phyloP scores from a whole-genome alignment of 2,797 vertebrate genomes.

The Glyptemys insculpta region DNA sequence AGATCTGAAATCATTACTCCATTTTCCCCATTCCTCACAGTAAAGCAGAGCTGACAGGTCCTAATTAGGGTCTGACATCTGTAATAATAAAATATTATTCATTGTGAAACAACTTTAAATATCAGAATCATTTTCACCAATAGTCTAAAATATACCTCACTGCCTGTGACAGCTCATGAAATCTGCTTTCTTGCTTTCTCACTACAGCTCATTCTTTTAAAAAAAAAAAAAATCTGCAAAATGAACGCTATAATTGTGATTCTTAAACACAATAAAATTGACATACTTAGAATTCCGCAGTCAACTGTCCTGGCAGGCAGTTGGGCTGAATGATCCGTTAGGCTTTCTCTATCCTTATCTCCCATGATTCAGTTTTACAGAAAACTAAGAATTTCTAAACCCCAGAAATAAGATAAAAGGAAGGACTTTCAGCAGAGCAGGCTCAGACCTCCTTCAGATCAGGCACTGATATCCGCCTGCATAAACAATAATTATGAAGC shows the following conservation, averaged over 20 bases:
- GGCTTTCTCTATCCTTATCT: constrained; percentile 17
- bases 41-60: constrained; percentile 61
- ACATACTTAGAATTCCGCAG: constrained; percentile 69
- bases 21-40: constrained; percentile 41
- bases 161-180: constrained; percentile 33
- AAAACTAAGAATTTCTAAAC: constrained; percentile 62
- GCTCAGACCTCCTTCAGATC: constrained; percentile 35
- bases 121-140: constrained; percentile 38
- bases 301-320: constrained; percentile 65
- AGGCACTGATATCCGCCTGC: constrained; percentile 17
- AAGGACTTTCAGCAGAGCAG: background rate
- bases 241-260: constrained; percentile 33
- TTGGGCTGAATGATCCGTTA: constrained; percentile 27
- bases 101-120: constrained; percentile 62
- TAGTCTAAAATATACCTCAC: constrained; percentile 26
- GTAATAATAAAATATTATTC: constrained; percentile 74
- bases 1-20: constrained; percentile 38
- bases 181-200: background rate
- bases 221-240: constrained; percentile 42
- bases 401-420: constrained; percentile 35
- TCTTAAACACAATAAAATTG: constrained; percentile 50
- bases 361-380: constrained; percentile 49
- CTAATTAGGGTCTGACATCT: constrained; percentile 67
- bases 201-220: background rate
- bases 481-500: constrained; percentile 54